A percentile compares a stretch with the other conserved stretches of the same genome.
These are phyloP conservation scores for Scaptomyza cyrtandrae DNA, from an alignment of 2,888 invertebrate species.

Conservation along the genomic window DNA sequence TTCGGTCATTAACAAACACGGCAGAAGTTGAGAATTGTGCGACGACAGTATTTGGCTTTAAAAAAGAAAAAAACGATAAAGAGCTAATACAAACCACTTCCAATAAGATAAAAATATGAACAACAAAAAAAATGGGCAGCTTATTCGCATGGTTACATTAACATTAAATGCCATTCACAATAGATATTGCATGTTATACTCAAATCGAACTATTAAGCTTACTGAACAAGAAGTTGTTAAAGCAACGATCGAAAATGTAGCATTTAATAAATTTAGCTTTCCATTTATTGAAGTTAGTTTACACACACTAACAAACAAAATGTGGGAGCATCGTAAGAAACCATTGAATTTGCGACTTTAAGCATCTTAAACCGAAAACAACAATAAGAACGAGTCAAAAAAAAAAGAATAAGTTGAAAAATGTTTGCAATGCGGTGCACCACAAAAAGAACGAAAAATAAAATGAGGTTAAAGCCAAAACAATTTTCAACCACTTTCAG, in stretches of 20 bases:
- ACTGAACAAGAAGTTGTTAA: not conserved
- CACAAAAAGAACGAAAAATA: slow-evolving; percentile 2
- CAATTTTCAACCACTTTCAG: slow-evolving; percentile 56
- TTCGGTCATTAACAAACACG: slow-evolving; percentile 28
- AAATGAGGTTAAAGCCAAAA: slow-evolving; percentile 36
- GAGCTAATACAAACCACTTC: not conserved
- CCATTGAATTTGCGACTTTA: not conserved
- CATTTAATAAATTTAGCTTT: not conserved
- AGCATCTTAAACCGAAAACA: not conserved
- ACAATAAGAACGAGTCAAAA: not conserved
- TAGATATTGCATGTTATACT: not conserved
- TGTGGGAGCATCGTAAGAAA: not conserved
- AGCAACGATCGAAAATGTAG: not conserved
- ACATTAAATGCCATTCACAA: not conserved
- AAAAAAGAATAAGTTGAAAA: slow-evolving; percentile 24
- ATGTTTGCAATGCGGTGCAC: slow-evolving; percentile 12
- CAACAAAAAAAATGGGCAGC: not conserved
- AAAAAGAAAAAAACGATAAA: not conserved
- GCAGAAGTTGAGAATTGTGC: not conserved
- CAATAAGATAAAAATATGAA: too few species aligned
- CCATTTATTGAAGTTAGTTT: not conserved
- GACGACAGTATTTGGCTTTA: slow-evolving; percentile 1
- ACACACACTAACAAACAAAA: too few species aligned
- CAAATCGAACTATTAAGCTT: not conserved
- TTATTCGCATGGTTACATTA: not conserved